Conservation (phyloP, 2,113 vertebrate genomes). For the Mixornis gularis region DNA sequence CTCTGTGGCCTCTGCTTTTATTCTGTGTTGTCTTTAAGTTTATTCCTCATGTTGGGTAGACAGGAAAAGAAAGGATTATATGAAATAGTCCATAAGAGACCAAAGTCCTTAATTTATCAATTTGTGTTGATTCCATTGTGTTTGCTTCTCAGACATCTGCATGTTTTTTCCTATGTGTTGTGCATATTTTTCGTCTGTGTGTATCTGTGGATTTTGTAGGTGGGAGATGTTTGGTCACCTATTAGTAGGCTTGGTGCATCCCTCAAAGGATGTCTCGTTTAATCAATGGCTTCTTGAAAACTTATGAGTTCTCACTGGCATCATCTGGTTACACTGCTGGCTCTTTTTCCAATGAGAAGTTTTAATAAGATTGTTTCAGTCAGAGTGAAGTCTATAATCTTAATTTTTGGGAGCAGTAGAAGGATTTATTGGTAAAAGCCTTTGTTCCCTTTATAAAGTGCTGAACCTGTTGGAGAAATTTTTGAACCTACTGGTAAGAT, state of each 20-base stretch:
- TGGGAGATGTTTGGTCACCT: background rate
- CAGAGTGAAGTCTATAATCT: background rate
- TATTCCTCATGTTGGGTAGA: background rate
- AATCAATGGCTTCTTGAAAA: background rate
- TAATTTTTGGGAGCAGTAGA: background rate
- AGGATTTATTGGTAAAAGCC: background rate
- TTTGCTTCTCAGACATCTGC: background rate
- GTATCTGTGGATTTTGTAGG: background rate
- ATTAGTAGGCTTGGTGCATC: background rate
- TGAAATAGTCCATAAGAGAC: background rate
- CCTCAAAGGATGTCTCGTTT: background rate
- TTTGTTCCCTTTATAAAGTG: background rate
- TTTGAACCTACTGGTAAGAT: background rate
- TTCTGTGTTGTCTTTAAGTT: background rate
- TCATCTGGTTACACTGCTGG: background rate
- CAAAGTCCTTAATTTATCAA: background rate
- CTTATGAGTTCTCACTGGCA: background rate
- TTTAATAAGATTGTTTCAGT: background rate
- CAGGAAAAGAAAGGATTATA: background rate
- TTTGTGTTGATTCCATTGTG: background rate
- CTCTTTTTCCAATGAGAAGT: background rate
- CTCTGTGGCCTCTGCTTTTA: background rate
- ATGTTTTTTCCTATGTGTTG: background rate
- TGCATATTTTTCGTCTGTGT: rapidly evolving
- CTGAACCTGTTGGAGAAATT: background rate